phyloP scores from a whole-genome alignment of 35 echinoderm and acorn worm genomes.

The Anneissia japonica region DNA sequence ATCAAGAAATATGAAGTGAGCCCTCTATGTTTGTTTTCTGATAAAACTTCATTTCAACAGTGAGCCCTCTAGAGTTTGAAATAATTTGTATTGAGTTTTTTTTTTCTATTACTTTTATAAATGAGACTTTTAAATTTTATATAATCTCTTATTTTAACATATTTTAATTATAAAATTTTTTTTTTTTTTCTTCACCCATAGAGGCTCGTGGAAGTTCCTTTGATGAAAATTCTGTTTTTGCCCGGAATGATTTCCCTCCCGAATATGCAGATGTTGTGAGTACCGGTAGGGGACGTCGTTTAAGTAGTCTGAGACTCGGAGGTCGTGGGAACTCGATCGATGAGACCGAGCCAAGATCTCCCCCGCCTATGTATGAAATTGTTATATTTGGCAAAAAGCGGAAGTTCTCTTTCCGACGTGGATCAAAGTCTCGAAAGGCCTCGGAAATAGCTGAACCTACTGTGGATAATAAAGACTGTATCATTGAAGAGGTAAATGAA shows the following conservation, averaged over 20 bases:
- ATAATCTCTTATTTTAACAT: too few species aligned
- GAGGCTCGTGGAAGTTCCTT: background rate
- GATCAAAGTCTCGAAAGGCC: background rate
- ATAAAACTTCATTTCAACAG: background rate
- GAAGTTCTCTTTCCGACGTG: background rate
- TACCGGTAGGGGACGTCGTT: background rate
- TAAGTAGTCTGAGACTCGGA: background rate
- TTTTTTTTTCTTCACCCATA: background rate
- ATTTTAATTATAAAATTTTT: background rate
- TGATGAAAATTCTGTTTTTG: background rate
- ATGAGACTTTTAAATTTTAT: too few species aligned
- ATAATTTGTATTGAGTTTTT: too few species aligned
- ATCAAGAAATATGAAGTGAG: background rate
- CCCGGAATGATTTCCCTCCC: background rate
- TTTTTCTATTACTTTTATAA: too few species aligned
- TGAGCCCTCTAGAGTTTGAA: background rate
- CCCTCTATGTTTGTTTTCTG: background rate
- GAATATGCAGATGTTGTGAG: background rate
- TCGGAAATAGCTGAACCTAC: background rate
- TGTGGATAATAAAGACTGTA: background rate
- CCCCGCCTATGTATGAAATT: background rate
- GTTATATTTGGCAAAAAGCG: background rate
- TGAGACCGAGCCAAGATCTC: background rate
- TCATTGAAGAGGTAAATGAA: background rate
- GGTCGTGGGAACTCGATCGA: background rate